A percentile compares a stretch with the other conserved stretches of the same genome.
Evolutionary conservation across 2,888 invertebrate genomes (phyloP).

Genomic region (Pocota personata): DNA sequence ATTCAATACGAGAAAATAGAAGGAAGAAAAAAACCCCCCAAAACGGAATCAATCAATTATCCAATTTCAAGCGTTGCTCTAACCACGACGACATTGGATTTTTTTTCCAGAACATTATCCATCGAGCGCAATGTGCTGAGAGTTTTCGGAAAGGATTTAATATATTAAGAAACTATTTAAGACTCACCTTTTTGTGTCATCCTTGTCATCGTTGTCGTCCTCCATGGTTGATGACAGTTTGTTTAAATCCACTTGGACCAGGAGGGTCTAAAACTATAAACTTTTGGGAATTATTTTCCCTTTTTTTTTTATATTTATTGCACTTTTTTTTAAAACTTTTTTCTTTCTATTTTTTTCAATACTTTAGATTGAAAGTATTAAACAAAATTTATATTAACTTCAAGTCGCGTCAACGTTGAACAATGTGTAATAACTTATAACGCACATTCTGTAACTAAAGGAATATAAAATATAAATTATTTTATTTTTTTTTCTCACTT

Average conservation of each 20-base stretch:
- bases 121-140: not conserved
- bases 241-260: slow-evolving; percentile 76
- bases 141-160: not conserved
- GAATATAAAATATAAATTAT: not conserved
- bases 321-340: slow-evolving; percentile 43
- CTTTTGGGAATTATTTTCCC: not conserved
- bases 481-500: slow-evolving; percentile 1
- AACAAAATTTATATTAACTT: slow-evolving; percentile 4
- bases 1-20: slow-evolving; percentile 45
- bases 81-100: slow-evolving; percentile 16
- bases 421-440: slow-evolving; percentile 21
- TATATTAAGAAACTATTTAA: not conserved
- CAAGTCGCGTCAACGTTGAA: slow-evolving; percentile 65
- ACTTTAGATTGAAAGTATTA: not conserved
- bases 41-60: slow-evolving; percentile 51
- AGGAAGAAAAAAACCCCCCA: not conserved
- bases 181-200: slow-evolving; percentile 91
- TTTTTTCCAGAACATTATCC: slow-evolving; percentile 7
- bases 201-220: slow-evolving; percentile 92
- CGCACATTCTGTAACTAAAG: slow-evolving; percentile 63
- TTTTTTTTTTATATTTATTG: slow-evolving; percentile 51
- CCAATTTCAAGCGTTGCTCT: slow-evolving; percentile 36
- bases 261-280: not conserved
- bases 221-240: slow-evolving; percentile 84
- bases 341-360: slow-evolving; percentile 53